These are phyloP conservation scores for Cyrtodaria siliqua DNA, from an alignment of 2,888 invertebrate genomes.

Conservation along the genomic window DNA sequence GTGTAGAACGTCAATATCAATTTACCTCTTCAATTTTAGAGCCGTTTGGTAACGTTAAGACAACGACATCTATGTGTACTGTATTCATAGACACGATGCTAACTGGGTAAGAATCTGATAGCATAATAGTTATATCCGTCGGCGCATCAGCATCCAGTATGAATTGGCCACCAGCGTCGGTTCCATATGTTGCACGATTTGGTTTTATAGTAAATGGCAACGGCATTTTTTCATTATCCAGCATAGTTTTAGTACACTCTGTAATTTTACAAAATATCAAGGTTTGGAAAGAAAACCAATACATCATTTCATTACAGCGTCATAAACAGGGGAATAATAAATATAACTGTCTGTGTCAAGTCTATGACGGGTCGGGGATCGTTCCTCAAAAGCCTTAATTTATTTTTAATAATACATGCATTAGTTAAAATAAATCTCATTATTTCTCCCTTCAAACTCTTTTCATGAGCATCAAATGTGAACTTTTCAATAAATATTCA, in stretches of 20 bases:
- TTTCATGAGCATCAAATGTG: too few relatives aligned
- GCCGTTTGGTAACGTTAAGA: background rate
- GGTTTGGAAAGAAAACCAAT: too few relatives aligned
- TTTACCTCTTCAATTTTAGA: background rate
- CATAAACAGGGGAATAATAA: too few relatives aligned
- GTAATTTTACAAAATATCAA: too few relatives aligned
- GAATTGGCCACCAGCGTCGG: background rate
- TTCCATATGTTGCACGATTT: constrained; percentile 2
- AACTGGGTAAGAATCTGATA: background rate
- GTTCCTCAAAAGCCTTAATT: too few relatives aligned
- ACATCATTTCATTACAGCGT: too few relatives aligned
- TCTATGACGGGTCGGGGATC: too few relatives aligned
- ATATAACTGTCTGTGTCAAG: too few relatives aligned
- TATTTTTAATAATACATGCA: too few relatives aligned
- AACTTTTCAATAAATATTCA: too few relatives aligned
- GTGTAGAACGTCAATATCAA: background rate
- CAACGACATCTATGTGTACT: background rate
- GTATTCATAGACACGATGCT: background rate
- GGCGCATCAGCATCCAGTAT: background rate
- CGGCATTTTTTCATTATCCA: constrained; percentile 17
- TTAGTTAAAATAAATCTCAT: too few relatives aligned
- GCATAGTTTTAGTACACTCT: constrained; percentile 20
- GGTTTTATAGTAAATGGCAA: constrained; percentile 13
- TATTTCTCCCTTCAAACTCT: too few relatives aligned
- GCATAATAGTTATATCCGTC: background rate